Evolutionary conservation across 2,113 vertebrate species (phyloP).

Genomic region (Dolichotis patagonum): DNA sequence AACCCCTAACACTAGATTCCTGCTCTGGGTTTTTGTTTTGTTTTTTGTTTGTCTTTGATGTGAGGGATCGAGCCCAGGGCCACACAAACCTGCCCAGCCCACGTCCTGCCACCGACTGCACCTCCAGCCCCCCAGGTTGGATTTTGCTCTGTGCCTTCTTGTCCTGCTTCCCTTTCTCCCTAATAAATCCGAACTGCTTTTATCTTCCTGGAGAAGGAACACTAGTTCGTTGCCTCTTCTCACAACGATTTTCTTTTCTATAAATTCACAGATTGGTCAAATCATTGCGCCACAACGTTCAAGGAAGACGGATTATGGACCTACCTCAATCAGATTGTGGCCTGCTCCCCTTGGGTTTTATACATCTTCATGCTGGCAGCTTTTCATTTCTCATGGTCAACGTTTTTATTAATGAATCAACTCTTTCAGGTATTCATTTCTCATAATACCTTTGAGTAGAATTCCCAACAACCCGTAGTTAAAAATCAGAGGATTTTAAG

Average conservation of each 20-base stretch:
- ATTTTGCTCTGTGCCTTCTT: background rate
- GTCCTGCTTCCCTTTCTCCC: background rate
- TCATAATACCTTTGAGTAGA: conserved; percentile 30
- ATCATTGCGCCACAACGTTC: conserved; percentile 87
- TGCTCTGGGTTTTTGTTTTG: background rate
- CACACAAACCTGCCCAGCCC: no score
- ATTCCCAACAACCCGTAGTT: background rate
- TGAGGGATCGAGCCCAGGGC: background rate
- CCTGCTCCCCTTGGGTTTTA: conserved; percentile 94
- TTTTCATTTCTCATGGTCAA: conserved; percentile 91
- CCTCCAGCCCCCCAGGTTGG: background rate
- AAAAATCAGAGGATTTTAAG: conserved; percentile 31
- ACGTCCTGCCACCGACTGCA: background rate
- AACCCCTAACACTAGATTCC: background rate
- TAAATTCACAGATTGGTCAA: conserved; percentile 91
- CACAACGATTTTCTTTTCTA: conserved; percentile 23
- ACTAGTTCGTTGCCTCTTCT: conserved; percentile 13
- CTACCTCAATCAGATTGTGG: conserved; percentile 84
- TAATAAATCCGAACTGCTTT: background rate
- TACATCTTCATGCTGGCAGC: conserved; percentile 89
- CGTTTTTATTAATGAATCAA: conserved; percentile 88
- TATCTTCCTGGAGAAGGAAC: conserved; percentile 18
- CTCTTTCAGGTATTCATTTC: conserved; percentile 92
- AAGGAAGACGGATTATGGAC: conserved; percentile 88
- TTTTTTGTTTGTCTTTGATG: background rate